phyloP scores from a whole-genome alignment of 2,113 vertebrate species.

The Sturnus vulgaris region DNA sequence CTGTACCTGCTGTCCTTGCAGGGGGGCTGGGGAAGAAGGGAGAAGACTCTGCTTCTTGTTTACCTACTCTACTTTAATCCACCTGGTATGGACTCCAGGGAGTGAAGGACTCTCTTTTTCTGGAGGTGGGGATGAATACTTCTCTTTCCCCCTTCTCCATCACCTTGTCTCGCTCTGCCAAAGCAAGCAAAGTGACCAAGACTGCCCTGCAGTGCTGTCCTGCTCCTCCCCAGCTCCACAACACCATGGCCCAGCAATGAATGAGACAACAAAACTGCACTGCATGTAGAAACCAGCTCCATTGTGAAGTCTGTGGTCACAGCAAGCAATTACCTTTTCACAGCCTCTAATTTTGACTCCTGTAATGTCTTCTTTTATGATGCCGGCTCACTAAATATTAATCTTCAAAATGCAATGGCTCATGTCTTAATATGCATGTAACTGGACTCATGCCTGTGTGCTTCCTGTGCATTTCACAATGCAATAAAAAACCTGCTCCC shows the following conservation, averaged over 20 bases:
- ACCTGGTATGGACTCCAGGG: neutral
- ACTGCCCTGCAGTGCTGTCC: neutral
- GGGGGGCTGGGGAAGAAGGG: neutral
- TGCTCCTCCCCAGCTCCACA: neutral
- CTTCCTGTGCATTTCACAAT: constrained; percentile 1
- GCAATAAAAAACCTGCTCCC: neutral
- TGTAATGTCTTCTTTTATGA: neutral
- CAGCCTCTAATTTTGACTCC: neutral
- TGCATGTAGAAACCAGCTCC: neutral
- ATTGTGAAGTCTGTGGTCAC: neutral
- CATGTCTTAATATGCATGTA: neutral
- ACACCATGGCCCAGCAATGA: neutral
- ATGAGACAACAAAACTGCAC: neutral
- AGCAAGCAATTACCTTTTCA: neutral
- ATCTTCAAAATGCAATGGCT: neutral
- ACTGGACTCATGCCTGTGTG: neutral
- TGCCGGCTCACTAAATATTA: neutral
- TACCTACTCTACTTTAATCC: neutral
- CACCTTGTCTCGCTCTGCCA: neutral
- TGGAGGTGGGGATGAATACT: neutral
- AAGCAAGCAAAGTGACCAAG: fast-evolving
- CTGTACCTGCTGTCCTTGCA: neutral
- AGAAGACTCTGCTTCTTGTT: neutral
- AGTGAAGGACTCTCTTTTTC: neutral
- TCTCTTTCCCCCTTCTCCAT: neutral